A percentile compares a stretch with the other conserved stretches of the same genome.
phyloP scores from a whole-genome alignment of 2,888 invertebrate genomes.

The Calameuta filiformis region DNA sequence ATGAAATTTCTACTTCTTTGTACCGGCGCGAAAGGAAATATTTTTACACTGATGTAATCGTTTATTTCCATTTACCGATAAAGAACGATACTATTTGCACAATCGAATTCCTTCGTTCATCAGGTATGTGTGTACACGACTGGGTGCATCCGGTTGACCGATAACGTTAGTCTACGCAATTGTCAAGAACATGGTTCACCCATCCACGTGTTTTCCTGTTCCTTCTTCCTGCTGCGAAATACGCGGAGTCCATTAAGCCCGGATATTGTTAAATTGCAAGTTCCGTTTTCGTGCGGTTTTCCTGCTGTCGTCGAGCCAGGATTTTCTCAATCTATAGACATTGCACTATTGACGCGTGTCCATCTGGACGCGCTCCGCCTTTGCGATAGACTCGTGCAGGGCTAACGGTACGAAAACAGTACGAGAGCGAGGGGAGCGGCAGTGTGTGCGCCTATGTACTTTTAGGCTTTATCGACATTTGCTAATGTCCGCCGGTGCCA shows the following conservation, averaged over 20 bases:
- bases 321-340: not conserved
- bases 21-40: not conserved
- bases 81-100: not conserved
- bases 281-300: not conserved
- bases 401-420: too few relatives aligned
- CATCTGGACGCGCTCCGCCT: not conserved
- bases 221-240: not conserved
- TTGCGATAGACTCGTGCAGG: not conserved
- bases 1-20: not conserved
- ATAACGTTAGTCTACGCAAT: not conserved
- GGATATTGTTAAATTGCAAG: not conserved
- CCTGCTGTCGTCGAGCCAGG: not conserved
- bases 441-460: not conserved
- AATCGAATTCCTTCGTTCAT: not conserved
- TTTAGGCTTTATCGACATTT: not conserved
- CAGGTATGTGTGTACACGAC: not conserved
- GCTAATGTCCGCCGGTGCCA: not conserved
- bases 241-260: not conserved
- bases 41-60: not conserved
- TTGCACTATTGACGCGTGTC: not conserved
- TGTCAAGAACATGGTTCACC: not conserved
- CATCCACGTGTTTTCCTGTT: not conserved
- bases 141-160: not conserved
- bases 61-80: not conserved
- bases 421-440: too few relatives aligned